These are phyloP conservation scores for Halcyon leucocephala DNA, from an alignment of 2,797 vertebrate genomes.

Conservation along the genomic window DNA sequence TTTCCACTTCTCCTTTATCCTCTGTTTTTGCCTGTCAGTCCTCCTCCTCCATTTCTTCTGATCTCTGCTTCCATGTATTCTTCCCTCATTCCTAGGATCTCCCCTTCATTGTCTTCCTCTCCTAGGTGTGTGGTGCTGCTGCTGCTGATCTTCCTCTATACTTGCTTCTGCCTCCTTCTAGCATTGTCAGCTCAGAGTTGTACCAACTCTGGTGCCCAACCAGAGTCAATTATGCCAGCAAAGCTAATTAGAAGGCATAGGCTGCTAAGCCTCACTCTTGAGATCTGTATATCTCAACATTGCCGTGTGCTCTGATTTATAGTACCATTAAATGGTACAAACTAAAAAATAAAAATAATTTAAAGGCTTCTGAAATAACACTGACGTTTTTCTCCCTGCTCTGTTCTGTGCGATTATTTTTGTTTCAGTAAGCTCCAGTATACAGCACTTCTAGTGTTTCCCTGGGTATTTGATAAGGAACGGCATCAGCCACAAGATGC, in stretches of 20 bases:
- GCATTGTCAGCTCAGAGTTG: neutral
- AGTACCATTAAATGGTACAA: neutral
- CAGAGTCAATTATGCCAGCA: neutral
- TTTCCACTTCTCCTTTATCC: neutral
- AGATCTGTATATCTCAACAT: neutral
- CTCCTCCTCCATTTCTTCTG: neutral
- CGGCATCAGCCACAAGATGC: neutral
- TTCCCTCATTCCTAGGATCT: neutral
- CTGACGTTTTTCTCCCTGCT: neutral
- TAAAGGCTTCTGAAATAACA: neutral
- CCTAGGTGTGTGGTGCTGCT: neutral
- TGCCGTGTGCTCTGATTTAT: neutral
- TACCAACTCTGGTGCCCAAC: neutral
- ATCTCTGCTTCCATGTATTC: neutral
- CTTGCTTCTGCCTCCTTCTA: neutral
- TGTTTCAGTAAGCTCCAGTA: neutral
- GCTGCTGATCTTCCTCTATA: neutral
- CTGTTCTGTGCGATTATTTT: neutral
- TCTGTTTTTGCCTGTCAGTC: neutral
- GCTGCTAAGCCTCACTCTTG: neutral
- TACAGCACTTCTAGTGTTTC: neutral
- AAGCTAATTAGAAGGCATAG: neutral
- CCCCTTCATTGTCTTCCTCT: neutral
- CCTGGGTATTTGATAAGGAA: neutral
- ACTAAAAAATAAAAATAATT: neutral